Base-by-base conservation (phyloP, 2,888 invertebrate genomes). In the Orthonychiurus folsomi region DNA sequence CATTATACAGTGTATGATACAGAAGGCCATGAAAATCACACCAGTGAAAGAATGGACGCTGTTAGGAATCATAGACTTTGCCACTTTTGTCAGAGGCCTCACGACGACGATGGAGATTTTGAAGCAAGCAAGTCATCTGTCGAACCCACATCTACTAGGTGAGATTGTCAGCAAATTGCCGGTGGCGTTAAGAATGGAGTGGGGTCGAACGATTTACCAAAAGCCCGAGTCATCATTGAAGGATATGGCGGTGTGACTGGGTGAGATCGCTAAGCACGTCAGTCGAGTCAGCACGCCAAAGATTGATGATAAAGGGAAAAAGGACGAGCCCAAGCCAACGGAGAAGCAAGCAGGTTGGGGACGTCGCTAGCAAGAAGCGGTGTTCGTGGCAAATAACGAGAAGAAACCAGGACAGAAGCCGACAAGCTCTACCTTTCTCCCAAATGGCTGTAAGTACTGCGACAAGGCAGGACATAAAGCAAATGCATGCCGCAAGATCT, bases 1-100 rank as follows among this genome's bases (percentile, higher is more conserved):
- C 15, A 63, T 69, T 18, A 59, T 69, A 15, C 28, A 52, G 9
- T 21, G 61, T 1, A 20, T 67, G 1, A 50, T 65, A n/a, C 55
- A 53, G 1, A 62, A 65, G n/a, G 66, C 61, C 37, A 15, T 37
- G 37, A 37, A 37, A 37, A 9, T 5, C 37, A 5, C 37, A 37
- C 9, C 37, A 15, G 37, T 37, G 5, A 37, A 37, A 37, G 37
- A 37, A 37, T 5, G 37, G 15, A 37, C 5, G 9, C 37, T 15
- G 15, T 9, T 5, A 15, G 15, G 37, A 9, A 37, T 37, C 37
- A 37, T 37, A 5, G 37, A 37, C 9, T 37, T 37, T 5, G 5
- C 37, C 5, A 37, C 5, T 37, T 15, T 9, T 9, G 37, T 37
- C 37, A 37, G 37, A 37, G 37, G 9, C 15, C 37, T 37, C 9